These are phyloP conservation scores for Drosophila mimetica DNA, from an alignment of 2,888 invertebrate genomes.

Conservation along the genomic window DNA sequence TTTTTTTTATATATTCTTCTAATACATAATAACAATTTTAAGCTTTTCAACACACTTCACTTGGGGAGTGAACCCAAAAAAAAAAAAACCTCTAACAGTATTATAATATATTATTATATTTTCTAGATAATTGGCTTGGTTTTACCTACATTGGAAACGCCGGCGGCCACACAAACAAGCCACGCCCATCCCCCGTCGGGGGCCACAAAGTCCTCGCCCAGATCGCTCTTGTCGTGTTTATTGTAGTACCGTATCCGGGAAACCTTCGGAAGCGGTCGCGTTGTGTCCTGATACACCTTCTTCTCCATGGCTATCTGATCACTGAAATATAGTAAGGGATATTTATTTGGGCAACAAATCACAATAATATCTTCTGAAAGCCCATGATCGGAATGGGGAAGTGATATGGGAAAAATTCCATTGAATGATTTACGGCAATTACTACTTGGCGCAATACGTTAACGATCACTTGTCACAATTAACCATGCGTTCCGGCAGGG, in stretches of 20 bases:
- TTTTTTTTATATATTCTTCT: no score
- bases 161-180: slow-evolving; percentile 89
- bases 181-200: slow-evolving; percentile 92
- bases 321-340: no score
- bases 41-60: no score
- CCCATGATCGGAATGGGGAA: slow-evolving; percentile 11
- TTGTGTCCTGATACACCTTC: slow-evolving; percentile 75
- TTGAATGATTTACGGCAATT: slow-evolving; percentile 58
- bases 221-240: slow-evolving; percentile 80
- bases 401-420: slow-evolving; percentile 10
- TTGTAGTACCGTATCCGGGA: slow-evolving; percentile 52
- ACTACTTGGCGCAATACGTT: slow-evolving; percentile 21
- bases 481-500: slow-evolving; percentile 22
- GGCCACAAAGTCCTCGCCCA: slow-evolving; percentile 86
- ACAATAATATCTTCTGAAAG: neutral
- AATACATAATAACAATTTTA: no score
- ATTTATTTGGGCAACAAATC: no score
- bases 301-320: slow-evolving; percentile 19
- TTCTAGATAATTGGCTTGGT: neutral
- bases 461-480: slow-evolving; percentile 62
- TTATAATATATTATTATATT: no score
- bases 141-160: slow-evolving; percentile 88
- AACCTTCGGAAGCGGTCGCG: slow-evolving; percentile 61
- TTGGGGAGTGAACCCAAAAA: no score
- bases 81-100: no score